Percentiles rank a stretch among this genome's conserved stretches.
phyloP scores from a whole-genome alignment of 2,113 vertebrate species.

The Leucopsar rothschildi region DNA sequence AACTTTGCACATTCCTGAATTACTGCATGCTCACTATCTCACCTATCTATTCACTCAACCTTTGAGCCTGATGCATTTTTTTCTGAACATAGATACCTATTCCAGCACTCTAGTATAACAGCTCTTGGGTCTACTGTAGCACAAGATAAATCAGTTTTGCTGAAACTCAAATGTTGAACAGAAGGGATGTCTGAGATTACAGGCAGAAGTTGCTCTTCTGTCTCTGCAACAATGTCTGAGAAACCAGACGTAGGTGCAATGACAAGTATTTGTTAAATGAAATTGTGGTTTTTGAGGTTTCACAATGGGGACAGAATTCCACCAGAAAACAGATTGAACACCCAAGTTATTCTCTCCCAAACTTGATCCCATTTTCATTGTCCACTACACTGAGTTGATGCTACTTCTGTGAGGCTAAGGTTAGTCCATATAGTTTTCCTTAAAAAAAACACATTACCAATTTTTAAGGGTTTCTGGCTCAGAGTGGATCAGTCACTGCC shows the following conservation, averaged over 20 bases:
- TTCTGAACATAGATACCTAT: neutral
- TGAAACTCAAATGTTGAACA: slow-evolving; percentile 12
- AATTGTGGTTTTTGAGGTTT: neutral
- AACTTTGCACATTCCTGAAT: neutral
- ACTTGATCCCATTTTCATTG: neutral
- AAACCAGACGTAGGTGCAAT: slow-evolving; percentile 6
- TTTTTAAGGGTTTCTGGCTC: neutral
- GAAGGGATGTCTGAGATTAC: slow-evolving; percentile 11
- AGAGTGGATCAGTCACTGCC: neutral
- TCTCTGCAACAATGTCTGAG: slow-evolving; percentile 10
- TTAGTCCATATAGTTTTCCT: neutral
- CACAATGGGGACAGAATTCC: neutral
- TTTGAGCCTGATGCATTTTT: neutral
- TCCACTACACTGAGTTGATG: neutral
- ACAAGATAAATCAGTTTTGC: neutral
- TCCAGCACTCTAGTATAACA: neutral
- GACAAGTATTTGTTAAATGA: neutral
- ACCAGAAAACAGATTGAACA: neutral
- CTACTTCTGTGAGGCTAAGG: neutral
- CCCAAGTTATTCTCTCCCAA: neutral
- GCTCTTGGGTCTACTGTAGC: neutral
- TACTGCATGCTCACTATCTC: neutral
- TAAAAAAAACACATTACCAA: neutral
- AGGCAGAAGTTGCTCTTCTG: neutral
- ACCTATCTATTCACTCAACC: neutral